These are phyloP conservation scores for Phyllotis vaccarum DNA, from an alignment of 2,797 vertebrate genomes.

Conservation along the genomic window DNA sequence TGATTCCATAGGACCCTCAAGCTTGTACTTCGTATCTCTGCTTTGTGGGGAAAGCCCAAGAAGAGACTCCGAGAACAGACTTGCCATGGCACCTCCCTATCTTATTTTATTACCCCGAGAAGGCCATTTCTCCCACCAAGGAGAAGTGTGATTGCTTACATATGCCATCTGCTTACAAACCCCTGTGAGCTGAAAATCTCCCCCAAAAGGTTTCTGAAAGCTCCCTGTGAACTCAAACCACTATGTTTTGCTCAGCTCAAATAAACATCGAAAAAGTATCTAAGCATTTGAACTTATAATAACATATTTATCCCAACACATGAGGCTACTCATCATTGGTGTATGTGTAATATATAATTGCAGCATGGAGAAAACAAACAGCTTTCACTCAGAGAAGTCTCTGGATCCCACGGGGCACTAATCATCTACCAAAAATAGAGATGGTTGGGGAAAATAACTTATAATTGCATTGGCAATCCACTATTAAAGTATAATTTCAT, in stretches of 20 bases:
- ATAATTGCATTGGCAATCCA: constrained; percentile 86
- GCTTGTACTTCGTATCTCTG: constrained; percentile 58
- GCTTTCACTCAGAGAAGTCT: constrained; percentile 84
- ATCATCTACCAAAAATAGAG: constrained; percentile 86
- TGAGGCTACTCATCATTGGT: constrained; percentile 84
- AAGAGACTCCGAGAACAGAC: constrained; percentile 78
- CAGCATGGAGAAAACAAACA: constrained; percentile 83
- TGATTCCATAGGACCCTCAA: constrained; percentile 40
- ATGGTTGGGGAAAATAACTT: constrained; percentile 84
- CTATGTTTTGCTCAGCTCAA: constrained; percentile 84
- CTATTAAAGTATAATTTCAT: constrained; percentile 85
- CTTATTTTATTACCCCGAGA: constrained; percentile 82
- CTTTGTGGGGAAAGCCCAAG: constrained; percentile 76
- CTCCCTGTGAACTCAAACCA: constrained; percentile 84
- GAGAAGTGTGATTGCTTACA: constrained; percentile 79
- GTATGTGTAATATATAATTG: constrained; percentile 83
- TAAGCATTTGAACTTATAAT: constrained; percentile 86
- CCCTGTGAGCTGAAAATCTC: constrained; percentile 79
- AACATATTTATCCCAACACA: constrained; percentile 85
- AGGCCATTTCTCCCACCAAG: constrained; percentile 82
- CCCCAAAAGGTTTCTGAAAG: constrained; percentile 83
- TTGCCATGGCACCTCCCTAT: constrained; percentile 77
- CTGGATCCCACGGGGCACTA: constrained; percentile 83
- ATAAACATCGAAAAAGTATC: constrained; percentile 84
- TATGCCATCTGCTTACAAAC: constrained; percentile 84